These are phyloP conservation scores for Porites divaricata DNA, from an alignment of 92 coral and sea anemone species.

Conservation along the genomic window DNA sequence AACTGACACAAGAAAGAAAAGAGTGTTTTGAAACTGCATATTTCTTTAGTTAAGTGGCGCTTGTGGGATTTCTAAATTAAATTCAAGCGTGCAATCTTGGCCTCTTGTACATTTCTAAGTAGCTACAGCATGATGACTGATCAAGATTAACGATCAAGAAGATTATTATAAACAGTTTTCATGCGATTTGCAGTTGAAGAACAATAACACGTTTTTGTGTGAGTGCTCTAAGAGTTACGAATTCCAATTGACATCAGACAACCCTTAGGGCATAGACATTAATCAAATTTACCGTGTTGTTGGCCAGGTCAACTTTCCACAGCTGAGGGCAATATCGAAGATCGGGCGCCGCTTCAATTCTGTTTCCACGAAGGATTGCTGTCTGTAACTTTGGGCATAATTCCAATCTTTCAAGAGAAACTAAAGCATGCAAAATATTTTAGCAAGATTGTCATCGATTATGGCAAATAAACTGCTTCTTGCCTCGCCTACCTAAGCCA, in stretches of 20 bases:
- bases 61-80: neutral
- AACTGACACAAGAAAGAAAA: neutral
- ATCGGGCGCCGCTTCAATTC: slow-evolving; percentile 84
- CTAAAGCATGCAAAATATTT: slow-evolving; percentile 42
- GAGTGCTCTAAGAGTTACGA: too few species aligned
- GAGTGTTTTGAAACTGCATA: neutral
- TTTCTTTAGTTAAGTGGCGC: neutral
- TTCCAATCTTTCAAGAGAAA: slow-evolving; percentile 88
- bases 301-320: slow-evolving; percentile 97
- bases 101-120: neutral
- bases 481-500: slow-evolving; percentile 74
- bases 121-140: neutral
- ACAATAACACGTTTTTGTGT: neutral
- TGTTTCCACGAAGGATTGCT: slow-evolving; percentile 75
- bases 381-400: slow-evolving; percentile 93
- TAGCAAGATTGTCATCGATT: neutral
- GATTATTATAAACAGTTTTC: neutral
- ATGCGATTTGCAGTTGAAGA: neutral
- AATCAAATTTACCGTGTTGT: slow-evolving; percentile 84
- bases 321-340: slow-evolving; percentile 88
- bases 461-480: neutral
- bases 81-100: neutral
- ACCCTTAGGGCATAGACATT: neutral
- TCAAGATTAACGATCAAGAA: slow-evolving; percentile 2
- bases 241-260: neutral